phyloP scores from a whole-genome alignment of 2,797 vertebrate genomes.

The Peromyscus aztecus region DNA sequence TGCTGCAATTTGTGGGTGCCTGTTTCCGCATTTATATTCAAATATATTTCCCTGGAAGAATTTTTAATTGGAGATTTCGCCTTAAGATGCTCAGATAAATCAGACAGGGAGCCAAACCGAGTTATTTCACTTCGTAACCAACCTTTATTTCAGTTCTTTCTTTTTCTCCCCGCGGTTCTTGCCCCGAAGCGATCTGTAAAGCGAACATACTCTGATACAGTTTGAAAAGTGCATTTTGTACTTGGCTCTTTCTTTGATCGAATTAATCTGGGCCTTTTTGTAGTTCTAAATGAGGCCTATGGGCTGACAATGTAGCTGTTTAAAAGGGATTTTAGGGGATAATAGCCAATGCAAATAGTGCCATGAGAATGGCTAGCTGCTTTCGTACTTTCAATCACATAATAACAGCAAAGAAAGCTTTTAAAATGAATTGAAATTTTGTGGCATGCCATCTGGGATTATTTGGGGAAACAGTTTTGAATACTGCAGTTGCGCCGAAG shows the following conservation, averaged over 20 bases:
- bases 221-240: conserved; percentile 96
- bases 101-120: conserved; percentile 76
- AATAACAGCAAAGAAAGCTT: conserved; percentile 91
- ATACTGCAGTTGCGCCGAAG: conserved; percentile 88
- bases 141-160: conserved; percentile 83
- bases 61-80: conserved; percentile 78
- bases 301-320: conserved; percentile 95
- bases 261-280: conserved; percentile 96
- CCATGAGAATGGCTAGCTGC: conserved; percentile 94
- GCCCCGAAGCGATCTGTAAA: conserved; percentile 92
- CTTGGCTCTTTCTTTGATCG: conserved; percentile 94
- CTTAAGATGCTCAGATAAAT: conserved; percentile 76
- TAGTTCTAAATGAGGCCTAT: conserved; percentile 93
- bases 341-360: conserved; percentile 97
- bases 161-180: conserved; percentile 84
- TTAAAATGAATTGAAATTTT: conserved; percentile 93
- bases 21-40: conserved; percentile 81
- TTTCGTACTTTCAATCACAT: conserved; percentile 92
- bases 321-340: conserved; percentile 95
- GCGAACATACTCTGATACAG: conserved; percentile 93
- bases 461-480: conserved; percentile 90
- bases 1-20: conserved; percentile 65
- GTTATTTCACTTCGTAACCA: conserved; percentile 83
- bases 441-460: conserved; percentile 92
- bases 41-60: conserved; percentile 83